Base-by-base conservation (phyloP, 1,140 invertebrate genomes). In the Drosophila biarmipes region DNA sequence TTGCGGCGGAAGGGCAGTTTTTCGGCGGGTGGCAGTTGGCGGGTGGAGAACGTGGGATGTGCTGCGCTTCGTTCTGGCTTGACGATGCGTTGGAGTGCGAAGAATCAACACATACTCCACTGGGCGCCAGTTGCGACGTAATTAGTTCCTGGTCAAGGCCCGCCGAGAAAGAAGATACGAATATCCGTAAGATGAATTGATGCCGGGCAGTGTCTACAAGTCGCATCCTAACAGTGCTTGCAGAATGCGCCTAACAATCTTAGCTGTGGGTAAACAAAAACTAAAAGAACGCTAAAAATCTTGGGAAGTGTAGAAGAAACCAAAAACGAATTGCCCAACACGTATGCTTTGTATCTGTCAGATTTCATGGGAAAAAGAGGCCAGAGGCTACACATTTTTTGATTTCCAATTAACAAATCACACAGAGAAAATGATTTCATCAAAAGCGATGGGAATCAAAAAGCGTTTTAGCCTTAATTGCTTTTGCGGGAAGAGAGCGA, bases 361-460 rank as follows among this genome's bases (percentile, higher is more conserved):
- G 21, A 15, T 58, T 54, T 58, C 58, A 38, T 58, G 58, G 35
- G 58, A 58, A 62, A 49, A 61, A 24, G 4, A 24, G 43, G 29
- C 5, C 14, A 15, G 35, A 31, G 11, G 11, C 34, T 12, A 15
- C 21, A 34, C 38, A 40, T 55, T 48, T 46, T 24, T 57, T 52
- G 24, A 52, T 80, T 85, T 85, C 55, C 67, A 85, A 80, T 86
- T 80, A 68, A 84, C 71, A 63, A 73, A 63, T 73, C 71, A 63
- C 58, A 38, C 52, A 52, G 57, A 40, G 57, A 46, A 58, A 72
- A 80, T 80, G 71, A 75, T 80, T 80, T 55, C 62, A 64, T 58
- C 68, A 61, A 54, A 53, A 38, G 43, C 63, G 81, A 80, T 80
- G 40, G 29, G 64, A 78, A 78, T 48, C 48, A 68, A 81, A 74